phyloP scores from a whole-genome alignment of 2,113 vertebrate species.

The Xiphophorus couchianus region DNA sequence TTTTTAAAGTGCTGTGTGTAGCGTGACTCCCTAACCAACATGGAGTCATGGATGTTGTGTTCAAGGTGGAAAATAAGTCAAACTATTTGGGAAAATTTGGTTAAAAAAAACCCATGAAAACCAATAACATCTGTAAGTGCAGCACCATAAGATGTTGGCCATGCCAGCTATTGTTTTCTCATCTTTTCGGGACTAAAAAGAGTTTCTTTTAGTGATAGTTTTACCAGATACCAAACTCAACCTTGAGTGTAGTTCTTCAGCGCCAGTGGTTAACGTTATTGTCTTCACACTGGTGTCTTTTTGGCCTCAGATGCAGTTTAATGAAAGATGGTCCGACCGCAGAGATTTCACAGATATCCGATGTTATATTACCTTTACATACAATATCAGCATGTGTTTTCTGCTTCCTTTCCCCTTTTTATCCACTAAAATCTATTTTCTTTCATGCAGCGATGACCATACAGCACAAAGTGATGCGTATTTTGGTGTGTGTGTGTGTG shows the following conservation, averaged over 20 bases:
- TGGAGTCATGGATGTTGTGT: too few species aligned
- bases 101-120: neutral
- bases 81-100: too few species aligned
- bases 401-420: constrained; percentile 4
- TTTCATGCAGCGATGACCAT: neutral
- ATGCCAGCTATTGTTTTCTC: neutral
- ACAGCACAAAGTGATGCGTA: neutral
- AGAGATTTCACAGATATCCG: constrained; percentile 63
- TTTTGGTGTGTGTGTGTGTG: constrained; percentile 3
- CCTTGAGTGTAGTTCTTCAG: constrained; percentile 51
- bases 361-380: constrained; percentile 26
- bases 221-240: constrained; percentile 4
- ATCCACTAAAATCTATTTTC: neutral
- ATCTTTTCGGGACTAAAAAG: neutral
- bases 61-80: neutral
- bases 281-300: constrained; percentile 40
- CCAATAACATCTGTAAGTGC: neutral
- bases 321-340: constrained; percentile 47
- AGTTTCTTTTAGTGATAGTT: constrained; percentile 1
- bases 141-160: too few species aligned
- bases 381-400: constrained; percentile 10
- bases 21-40: neutral
- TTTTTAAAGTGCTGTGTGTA: neutral
- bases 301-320: constrained; percentile 23
- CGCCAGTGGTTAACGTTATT: constrained; percentile 53